Conservation (phyloP, 2,797 vertebrate genomes). For the Todus mexicanus region DNA sequence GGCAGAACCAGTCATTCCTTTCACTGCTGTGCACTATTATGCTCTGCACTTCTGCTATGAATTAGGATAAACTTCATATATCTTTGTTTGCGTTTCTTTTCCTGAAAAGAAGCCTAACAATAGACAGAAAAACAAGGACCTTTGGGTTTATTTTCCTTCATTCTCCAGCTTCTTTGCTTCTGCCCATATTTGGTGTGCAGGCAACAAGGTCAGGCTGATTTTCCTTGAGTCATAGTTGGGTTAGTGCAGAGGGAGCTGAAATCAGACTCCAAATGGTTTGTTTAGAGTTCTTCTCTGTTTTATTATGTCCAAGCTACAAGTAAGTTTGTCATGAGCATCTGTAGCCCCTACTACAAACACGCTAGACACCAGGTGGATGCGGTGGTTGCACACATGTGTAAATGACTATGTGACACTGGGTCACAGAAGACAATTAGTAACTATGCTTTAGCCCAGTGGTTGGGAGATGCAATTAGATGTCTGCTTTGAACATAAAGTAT, state of each 20-base stretch:
- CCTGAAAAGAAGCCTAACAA: not conserved
- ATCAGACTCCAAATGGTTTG: not conserved
- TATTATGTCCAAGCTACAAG: not conserved
- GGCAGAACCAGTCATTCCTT: not conserved
- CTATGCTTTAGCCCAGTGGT: not conserved
- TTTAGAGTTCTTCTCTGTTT: not conserved
- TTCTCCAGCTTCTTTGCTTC: not conserved
- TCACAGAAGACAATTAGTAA: not conserved
- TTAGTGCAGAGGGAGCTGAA: not conserved
- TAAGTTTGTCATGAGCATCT: not conserved
- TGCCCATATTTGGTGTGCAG: not conserved
- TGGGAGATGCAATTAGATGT: not conserved
- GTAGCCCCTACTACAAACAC: not conserved
- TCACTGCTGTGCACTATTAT: not conserved
- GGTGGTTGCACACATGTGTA: not conserved
- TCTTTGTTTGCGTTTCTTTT: not conserved
- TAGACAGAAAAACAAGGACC: not conserved
- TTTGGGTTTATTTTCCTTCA: not conserved
- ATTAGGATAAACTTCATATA: not conserved
- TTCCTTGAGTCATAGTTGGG: not conserved
- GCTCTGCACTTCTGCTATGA: not conserved
- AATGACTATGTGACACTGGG: not conserved
- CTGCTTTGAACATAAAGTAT: conserved; percentile 29
- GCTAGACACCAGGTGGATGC: not conserved
- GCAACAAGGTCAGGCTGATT: not conserved